These are phyloP conservation scores for Bombylius discolor DNA, from an alignment of 2,888 invertebrate species.

Conservation along the genomic window DNA sequence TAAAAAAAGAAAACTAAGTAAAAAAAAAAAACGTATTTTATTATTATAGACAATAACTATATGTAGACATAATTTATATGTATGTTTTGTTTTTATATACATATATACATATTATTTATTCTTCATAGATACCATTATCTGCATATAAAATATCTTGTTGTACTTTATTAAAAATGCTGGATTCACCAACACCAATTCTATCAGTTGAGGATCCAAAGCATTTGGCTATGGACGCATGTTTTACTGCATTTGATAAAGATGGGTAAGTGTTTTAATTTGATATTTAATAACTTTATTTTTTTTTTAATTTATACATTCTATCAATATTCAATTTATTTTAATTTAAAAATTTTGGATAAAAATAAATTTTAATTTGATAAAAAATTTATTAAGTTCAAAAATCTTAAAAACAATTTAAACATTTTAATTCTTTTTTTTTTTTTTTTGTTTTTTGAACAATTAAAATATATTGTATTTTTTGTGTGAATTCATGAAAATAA, in stretches of 20 bases:
- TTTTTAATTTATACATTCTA: neutral
- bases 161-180: constrained; percentile 16
- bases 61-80: neutral
- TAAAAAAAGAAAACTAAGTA: neutral
- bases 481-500: no score
- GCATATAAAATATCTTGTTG: constrained; percentile 13
- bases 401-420: no score
- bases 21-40: neutral
- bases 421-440: no score
- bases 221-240: constrained; percentile 78
- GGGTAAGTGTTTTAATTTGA: constrained; percentile 44
- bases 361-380: no score
- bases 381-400: no score
- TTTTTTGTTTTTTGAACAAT: no score
- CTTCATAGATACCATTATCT: constrained; percentile 8
- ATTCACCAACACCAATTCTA: constrained; percentile 32
- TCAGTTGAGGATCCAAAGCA: constrained; percentile 42
- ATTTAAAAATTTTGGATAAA: neutral
- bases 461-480: no score
- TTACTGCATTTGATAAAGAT: constrained; percentile 81
- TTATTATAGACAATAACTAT: no score
- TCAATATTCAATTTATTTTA: constrained; percentile 1
- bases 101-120: constrained; percentile 1
- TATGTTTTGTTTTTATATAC: neutral
- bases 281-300: neutral